A percentile compares a stretch with the other conserved stretches of the same genome.
These are phyloP conservation scores for Enteromius paludinosus DNA, from an alignment of 2,797 vertebrate genomes.

Conservation along the genomic window DNA sequence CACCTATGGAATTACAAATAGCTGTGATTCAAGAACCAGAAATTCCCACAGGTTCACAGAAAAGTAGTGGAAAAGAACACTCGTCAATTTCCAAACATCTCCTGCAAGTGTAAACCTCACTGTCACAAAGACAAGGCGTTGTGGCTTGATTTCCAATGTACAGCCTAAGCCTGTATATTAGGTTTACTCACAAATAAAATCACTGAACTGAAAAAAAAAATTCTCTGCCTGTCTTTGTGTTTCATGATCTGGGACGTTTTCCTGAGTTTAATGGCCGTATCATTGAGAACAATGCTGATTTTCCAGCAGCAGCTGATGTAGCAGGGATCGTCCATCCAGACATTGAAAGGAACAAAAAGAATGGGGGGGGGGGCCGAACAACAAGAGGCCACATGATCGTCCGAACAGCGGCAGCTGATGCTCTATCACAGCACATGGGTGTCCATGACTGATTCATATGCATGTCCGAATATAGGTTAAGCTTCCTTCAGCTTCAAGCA, in stretches of 20 bases:
- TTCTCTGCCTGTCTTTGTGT: neutral
- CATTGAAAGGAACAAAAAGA: conserved; percentile 63
- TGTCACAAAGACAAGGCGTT: neutral
- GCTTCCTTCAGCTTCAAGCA: conserved; percentile 70
- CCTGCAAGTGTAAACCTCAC: neutral
- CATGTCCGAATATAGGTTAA: conserved; percentile 70
- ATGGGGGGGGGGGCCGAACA: conserved; percentile 53
- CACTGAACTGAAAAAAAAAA: neutral
- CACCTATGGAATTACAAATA: conserved; percentile 53
- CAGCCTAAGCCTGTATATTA: neutral
- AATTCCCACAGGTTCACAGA: conserved; percentile 64
- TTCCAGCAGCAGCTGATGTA: conserved; percentile 72
- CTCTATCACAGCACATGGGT: neutral
- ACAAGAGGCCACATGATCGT: conserved; percentile 62
- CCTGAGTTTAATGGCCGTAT: conserved; percentile 51
- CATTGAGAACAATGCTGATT: conserved; percentile 69
- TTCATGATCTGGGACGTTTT: conserved; percentile 19
- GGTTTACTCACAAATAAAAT: neutral
- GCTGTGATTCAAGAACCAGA: conserved; percentile 71
- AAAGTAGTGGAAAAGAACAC: conserved; percentile 57
- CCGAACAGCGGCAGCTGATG: conserved; percentile 70
- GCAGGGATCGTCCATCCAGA: conserved; percentile 59
- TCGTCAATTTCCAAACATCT: conserved; percentile 43
- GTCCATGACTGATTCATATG: conserved; percentile 39
- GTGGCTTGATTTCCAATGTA: neutral